These are phyloP conservation scores for Rhagoletis zephyria DNA, from an alignment of 1,140 invertebrate genomes.

Conservation along the genomic window DNA sequence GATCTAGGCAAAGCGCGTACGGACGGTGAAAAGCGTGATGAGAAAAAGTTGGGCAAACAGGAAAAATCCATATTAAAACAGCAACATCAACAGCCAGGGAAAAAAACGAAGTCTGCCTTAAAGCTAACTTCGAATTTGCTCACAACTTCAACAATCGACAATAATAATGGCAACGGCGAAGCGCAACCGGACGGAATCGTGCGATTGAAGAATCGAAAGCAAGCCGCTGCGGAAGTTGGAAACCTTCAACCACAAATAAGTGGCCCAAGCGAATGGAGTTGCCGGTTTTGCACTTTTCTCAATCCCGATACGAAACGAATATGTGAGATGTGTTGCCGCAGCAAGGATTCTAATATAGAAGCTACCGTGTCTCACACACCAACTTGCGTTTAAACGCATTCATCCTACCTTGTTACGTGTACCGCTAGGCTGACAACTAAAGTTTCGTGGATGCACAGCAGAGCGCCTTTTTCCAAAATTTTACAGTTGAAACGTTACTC, in stretches of 20 bases:
- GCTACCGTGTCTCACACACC: constrained; percentile 64
- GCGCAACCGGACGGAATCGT: constrained; percentile 27
- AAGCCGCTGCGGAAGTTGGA: neutral
- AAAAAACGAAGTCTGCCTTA: constrained; percentile 67
- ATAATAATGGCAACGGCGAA: constrained; percentile 53
- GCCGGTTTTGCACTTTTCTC: constrained; percentile 80
- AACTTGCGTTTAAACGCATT: constrained; percentile 67
- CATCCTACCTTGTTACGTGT: neutral
- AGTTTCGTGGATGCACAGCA: neutral
- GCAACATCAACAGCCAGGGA: constrained; percentile 27
- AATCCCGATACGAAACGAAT: constrained; percentile 77
- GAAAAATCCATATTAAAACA: constrained; percentile 53
- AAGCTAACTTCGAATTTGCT: constrained; percentile 54
- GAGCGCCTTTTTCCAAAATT: neutral
- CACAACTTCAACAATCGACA: constrained; percentile 30
- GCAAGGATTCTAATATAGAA: constrained; percentile 69
- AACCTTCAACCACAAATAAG: constrained; percentile 58
- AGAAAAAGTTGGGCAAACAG: constrained; percentile 2
- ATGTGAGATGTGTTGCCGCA: constrained; percentile 83
- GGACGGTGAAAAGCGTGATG: constrained; percentile 54
- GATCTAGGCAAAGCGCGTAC: constrained; percentile 56
- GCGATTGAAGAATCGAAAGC: neutral
- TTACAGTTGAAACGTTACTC: neutral
- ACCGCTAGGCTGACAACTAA: neutral
- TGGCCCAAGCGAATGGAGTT: constrained; percentile 77